Conservation (phyloP, 2,797 vertebrate genomes). For the Pantherophis alleghaniensis region DNA sequence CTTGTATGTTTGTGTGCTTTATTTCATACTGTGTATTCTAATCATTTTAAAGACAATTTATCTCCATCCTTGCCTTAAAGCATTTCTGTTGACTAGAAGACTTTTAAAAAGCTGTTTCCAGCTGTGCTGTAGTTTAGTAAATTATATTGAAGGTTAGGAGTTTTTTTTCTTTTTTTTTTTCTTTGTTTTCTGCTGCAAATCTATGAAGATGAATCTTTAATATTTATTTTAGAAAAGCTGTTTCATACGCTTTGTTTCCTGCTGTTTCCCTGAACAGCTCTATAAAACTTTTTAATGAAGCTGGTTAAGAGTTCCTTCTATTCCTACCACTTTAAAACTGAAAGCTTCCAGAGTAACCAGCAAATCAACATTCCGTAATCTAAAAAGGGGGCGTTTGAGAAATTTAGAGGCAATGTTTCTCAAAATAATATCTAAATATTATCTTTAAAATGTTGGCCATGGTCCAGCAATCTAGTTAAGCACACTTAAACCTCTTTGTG, state of each 20-base stretch:
- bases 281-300: constrained; percentile 63
- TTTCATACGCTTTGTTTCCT: constrained; percentile 61
- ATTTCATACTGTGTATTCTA: constrained; percentile 72
- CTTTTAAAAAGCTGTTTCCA: constrained; percentile 68
- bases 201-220: constrained; percentile 64
- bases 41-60: constrained; percentile 56
- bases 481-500: not conserved
- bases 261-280: constrained; percentile 59
- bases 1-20: constrained; percentile 55
- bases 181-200: constrained; percentile 55
- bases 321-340: constrained; percentile 49
- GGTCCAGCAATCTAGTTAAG: not conserved
- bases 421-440: not conserved
- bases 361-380: constrained; percentile 10
- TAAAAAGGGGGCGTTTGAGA: not conserved
- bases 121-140: constrained; percentile 63
- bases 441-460: not conserved
- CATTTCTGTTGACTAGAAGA: constrained; percentile 64
- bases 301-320: constrained; percentile 38
- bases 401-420: not conserved
- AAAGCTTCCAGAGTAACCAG: constrained; percentile 3
- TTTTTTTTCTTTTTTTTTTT: constrained; percentile 22
- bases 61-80: constrained; percentile 51
- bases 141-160: constrained; percentile 63
- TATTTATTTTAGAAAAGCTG: constrained; percentile 64